phyloP scores from a whole-genome alignment of 2,797 vertebrate species.

The Nyctibius grandis region DNA sequence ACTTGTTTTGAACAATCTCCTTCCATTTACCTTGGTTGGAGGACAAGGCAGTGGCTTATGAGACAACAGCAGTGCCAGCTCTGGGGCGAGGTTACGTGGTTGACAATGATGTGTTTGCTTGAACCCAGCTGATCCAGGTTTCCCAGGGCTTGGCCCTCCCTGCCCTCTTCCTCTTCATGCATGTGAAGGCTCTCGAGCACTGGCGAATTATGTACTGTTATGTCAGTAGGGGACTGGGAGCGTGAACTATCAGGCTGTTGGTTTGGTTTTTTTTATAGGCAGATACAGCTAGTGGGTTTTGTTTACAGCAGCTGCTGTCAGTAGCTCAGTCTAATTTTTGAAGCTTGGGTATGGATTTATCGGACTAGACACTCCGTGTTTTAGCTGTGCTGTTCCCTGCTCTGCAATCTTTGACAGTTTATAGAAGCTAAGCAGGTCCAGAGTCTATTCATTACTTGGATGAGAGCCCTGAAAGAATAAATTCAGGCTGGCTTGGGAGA shows the following conservation, averaged over 20 bases:
- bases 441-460: not conserved
- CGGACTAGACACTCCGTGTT: not conserved
- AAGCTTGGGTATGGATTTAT: slow-evolving; percentile 30
- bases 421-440: not conserved
- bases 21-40: not conserved
- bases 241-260: not conserved
- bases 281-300: not conserved
- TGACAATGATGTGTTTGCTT: not conserved
- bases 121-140: not conserved
- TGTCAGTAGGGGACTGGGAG: not conserved
- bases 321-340: slow-evolving; percentile 9
- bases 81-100: not conserved
- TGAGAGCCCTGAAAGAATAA: not conserved
- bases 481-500: not conserved
- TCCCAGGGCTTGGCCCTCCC: not conserved
- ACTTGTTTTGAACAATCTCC: not conserved
- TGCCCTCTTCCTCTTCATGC: not conserved
- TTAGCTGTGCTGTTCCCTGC: not conserved
- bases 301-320: slow-evolving; percentile 7
- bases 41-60: not conserved
- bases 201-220: not conserved
- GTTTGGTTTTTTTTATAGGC: not conserved
- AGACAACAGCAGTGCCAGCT: not conserved
- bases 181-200: not conserved
- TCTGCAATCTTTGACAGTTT: not conserved